Conservation (phyloP, 1,140 invertebrate species). For the Olivierus martensii region DNA sequence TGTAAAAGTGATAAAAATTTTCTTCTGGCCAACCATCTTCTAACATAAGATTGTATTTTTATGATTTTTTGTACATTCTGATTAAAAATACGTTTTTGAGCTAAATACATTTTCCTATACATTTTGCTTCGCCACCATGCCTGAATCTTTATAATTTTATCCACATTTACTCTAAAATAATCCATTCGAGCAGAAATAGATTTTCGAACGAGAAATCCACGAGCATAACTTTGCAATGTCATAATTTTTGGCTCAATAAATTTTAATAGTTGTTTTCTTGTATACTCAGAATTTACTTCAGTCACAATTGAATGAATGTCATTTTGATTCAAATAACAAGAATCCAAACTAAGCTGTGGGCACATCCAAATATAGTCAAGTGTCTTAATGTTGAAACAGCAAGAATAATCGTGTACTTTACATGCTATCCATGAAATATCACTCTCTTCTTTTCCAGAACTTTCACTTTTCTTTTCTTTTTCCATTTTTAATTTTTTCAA, state of each 20-base stretch:
- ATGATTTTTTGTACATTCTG: too few relatives aligned
- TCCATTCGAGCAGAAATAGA: conserved; percentile 33
- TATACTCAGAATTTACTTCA: conserved; percentile 28
- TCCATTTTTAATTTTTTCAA: not conserved
- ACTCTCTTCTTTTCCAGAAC: too few relatives aligned
- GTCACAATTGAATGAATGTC: conserved; percentile 11
- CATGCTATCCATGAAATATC: too few relatives aligned
- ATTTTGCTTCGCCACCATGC: conserved; percentile 24
- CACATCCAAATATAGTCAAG: too few relatives aligned
- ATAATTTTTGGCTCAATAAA: conserved; percentile 24
- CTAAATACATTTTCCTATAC: conserved; percentile 14
- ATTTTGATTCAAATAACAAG: too few relatives aligned
- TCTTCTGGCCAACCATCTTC: too few relatives aligned
- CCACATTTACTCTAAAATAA: conserved; percentile 37
- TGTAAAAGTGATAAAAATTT: not conserved
- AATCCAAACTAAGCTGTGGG: too few relatives aligned
- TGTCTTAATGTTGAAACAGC: too few relatives aligned
- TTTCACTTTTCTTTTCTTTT: not conserved
- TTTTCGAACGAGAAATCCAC: conserved; percentile 47
- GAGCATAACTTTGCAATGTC: conserved; percentile 44
- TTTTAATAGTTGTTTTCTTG: conserved; percentile 23
- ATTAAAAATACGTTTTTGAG: too few relatives aligned
- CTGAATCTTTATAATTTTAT: conserved; percentile 36
- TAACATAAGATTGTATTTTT: too few relatives aligned
- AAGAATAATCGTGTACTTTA: too few relatives aligned